phyloP scores from a whole-genome alignment of 2,888 invertebrate genomes.

The Hermaeophaga mercurialis region DNA sequence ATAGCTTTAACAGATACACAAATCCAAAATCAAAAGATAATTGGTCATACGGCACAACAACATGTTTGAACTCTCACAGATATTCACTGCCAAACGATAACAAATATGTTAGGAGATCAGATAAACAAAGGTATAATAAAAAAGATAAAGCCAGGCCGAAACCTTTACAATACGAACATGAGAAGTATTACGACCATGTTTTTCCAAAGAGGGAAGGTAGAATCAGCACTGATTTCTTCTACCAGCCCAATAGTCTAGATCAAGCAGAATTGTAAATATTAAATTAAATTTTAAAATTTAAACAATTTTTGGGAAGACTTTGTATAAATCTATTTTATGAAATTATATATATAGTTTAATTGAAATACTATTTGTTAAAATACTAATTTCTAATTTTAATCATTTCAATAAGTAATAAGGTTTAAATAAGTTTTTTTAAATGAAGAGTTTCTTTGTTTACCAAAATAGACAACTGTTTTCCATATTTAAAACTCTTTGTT shows the following conservation, averaged over 20 bases:
- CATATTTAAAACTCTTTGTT: no score
- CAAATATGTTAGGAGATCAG: slow-evolving; percentile 43
- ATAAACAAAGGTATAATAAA: slow-evolving; percentile 44
- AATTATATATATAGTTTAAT: no score
- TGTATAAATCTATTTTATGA: slow-evolving; percentile 1
- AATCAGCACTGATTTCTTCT: slow-evolving; percentile 50
- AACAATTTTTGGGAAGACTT: background rate
- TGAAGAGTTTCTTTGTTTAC: no score
- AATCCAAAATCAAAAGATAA: slow-evolving; percentile 48
- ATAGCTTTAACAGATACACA: slow-evolving; percentile 52
- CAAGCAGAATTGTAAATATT: slow-evolving; percentile 57
- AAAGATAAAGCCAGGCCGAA: slow-evolving; percentile 61
- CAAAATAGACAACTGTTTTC: no score
- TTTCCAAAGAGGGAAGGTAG: slow-evolving; percentile 58
- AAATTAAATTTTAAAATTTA: background rate
- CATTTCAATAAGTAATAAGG: no score
- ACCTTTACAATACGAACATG: slow-evolving; percentile 64
- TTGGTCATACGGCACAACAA: slow-evolving; percentile 48
- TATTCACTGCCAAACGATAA: slow-evolving; percentile 44
- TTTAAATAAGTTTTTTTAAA: no score
- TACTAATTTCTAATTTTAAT: no score
- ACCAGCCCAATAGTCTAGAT: slow-evolving; percentile 53
- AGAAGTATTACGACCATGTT: slow-evolving; percentile 67
- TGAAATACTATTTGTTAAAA: no score
- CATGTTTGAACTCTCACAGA: slow-evolving; percentile 44